Base-by-base conservation (phyloP, 2,797 vertebrate genomes). In the Pangasius sanitwongsei region DNA sequence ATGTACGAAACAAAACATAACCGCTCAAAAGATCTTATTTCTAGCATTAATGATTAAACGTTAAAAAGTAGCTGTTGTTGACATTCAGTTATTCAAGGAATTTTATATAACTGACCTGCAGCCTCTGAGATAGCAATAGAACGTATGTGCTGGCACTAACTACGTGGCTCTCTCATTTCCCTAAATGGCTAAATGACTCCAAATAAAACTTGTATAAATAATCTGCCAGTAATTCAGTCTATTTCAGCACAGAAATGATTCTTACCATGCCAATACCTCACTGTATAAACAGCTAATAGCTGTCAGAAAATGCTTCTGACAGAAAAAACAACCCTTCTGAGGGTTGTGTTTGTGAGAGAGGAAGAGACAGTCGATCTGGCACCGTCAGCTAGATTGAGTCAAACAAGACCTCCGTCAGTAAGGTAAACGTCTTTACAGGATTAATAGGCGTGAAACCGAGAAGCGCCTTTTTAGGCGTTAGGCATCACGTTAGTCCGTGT, bases 291-390 rank as follows among this genome's bases (percentile, higher is more conserved):
- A 86, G 37, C 31, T 83, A 78, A 86, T 57, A 72, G 72, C 44
- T 90, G 82, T 91, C 72, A 86, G 59, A 85, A 77, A 89, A 89
- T 37, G 44, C 50, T 74, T 83, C 53, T 69, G 61, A 85, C 2
- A 12, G 44, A n/a, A 34, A 11, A 31, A 61, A 41, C 28, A 83
- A 28, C 5, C 12, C 20, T 69, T 20, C 48, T 70, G 63, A 53
- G 50, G 53, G 15, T 44, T 2, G n/a, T 87, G 48, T 82, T 67
- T 88, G 70, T 85, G 75, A 90, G 31, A n/a, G 31, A 87, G 82
- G 41, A 81, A 78, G 44, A 55, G 16, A 28, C 41, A 57, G 69
- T 41, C 4, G 20, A 63, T 69, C 70, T 82, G 80, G 34, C 59
- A 70, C 34, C 13, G 8, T 89, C 57, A 82, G 41, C 75, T 41